Percentiles rank a stretch among this genome's conserved stretches.
Evolutionary conservation across 2,888 invertebrate species (phyloP).

Genomic region (Perizoma flavofasciatum): DNA sequence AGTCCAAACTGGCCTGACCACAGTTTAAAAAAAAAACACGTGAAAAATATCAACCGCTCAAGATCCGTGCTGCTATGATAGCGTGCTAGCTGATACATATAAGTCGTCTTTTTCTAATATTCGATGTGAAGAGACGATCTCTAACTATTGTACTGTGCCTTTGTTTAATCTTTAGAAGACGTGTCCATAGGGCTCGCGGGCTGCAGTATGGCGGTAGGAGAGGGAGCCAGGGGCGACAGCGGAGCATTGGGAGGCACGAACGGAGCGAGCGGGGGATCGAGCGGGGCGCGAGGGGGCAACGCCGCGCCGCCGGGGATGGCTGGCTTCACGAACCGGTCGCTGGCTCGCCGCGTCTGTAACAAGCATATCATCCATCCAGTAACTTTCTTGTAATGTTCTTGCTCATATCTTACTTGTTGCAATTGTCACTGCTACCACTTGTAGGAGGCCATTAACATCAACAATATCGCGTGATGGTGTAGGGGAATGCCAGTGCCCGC

Average conservation of each 20-base stretch:
- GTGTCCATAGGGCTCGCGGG: constrained; percentile 91
- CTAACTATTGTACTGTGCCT: not conserved
- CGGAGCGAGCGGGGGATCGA: constrained; percentile 38
- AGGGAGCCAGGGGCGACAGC: constrained; percentile 32
- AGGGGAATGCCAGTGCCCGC: no score
- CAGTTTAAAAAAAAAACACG: not conserved
- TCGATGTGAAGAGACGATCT: constrained; percentile 27
- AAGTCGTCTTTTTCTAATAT: constrained; percentile 14
- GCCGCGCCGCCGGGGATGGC: constrained; percentile 87
- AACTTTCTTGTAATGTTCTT: not conserved
- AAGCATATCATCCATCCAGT: constrained; percentile 1
- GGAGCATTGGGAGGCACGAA: constrained; percentile 37
- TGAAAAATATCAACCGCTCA: constrained; percentile 5
- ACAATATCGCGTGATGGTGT: no score
- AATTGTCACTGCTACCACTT: no score
- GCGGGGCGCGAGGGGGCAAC: constrained; percentile 33
- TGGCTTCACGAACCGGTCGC: constrained; percentile 94
- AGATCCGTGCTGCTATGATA: constrained; percentile 19
- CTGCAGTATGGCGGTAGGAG: constrained; percentile 30
- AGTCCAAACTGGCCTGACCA: no score
- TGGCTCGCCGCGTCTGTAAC: constrained; percentile 85
- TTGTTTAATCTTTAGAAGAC: constrained; percentile 83
- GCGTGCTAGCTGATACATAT: constrained; percentile 18
- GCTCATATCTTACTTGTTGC: no score
- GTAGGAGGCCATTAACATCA: no score